phyloP scores from a whole-genome alignment of 2,113 vertebrate genomes.

The Cebidichthys violaceus region DNA sequence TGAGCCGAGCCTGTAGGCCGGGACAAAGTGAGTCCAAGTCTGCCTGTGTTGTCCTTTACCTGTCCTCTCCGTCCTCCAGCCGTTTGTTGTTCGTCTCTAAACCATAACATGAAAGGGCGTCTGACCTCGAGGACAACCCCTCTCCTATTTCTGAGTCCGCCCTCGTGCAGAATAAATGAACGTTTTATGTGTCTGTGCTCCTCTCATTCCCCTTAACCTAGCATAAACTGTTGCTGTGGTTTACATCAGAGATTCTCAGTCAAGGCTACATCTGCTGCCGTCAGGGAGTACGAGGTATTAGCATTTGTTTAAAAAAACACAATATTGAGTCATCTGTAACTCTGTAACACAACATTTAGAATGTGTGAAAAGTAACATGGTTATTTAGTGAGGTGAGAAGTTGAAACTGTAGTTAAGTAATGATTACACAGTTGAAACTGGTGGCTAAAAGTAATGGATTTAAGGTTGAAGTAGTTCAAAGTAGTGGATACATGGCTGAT shows the following conservation, averaged over 20 bases:
- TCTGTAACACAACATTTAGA: not conserved
- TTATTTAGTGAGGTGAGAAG: not conserved
- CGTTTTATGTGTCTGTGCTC: slow-evolving; percentile 12
- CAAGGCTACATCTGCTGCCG: not conserved
- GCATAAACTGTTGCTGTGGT: not conserved
- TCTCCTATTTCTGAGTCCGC: not conserved
- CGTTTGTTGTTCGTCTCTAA: slow-evolving; percentile 40
- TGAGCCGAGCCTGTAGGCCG: slow-evolving; percentile 45
- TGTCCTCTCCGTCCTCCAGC: slow-evolving; percentile 56
- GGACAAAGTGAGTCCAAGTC: slow-evolving; percentile 45
- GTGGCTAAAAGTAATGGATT: not conserved
- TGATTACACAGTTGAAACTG: not conserved
- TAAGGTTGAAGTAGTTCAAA: not conserved
- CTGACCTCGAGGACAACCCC: not conserved
- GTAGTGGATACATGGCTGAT: not conserved
- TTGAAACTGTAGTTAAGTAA: not conserved
- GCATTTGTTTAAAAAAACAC: not conserved
- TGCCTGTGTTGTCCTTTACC: slow-evolving; percentile 64
- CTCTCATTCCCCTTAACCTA: not conserved
- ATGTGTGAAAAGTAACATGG: not conserved
- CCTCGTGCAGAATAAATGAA: slow-evolving; percentile 10
- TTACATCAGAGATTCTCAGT: not conserved
- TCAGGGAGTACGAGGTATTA: not conserved
- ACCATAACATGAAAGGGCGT: slow-evolving; percentile 8
- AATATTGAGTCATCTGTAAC: not conserved